Evolutionary conservation across 1,140 invertebrate genomes (phyloP), one percentile per base, ranked within the genome.

Genomic region (Drosophila virilis): DNA sequence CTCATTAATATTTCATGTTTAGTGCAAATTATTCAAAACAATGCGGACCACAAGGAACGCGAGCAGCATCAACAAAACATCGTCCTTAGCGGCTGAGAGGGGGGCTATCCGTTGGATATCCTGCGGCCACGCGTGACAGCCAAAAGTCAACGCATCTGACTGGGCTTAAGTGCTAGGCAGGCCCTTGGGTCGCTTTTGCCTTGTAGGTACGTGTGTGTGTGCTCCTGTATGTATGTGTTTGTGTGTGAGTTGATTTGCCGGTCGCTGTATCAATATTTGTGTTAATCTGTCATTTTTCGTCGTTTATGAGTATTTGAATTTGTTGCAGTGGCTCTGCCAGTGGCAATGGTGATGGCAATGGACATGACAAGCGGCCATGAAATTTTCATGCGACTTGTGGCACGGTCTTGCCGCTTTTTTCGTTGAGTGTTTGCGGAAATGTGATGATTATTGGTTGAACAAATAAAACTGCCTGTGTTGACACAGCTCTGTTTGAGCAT

Each of bases 1-100:
- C 80, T 89, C 84, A 89, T 89, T 89, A 89, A 89, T 89, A 89
- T 89, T 89, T 89, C 84, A 89, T 89, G 77, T 80, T 80, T 78
- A 74, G 66, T 74, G 74, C 77, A 78, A 89, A 89, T 89, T 89
- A 89, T 89, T 89, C 84, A 89, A 89, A 89, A 80, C 84, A 84
- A 80, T 81, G 78, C 82, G 78, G 68, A 17, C 78, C 59, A 50
- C 64, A 57, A 69, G 37, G 48, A 77, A 85, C 82, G 82, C 82
- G 83, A 59, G 46, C 74, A 48, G 84, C 76, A 86, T 88, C 74
- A 35, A 60, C 75, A 86, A 88, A 85, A 85, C 48, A 42, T 22
- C n/a, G 8, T 15, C 13, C 28, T 54, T 3, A 0, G 48, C 5
- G 37, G 28, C 38, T 6, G 22, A n/a, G 15, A 4, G 28, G 51